Base-by-base conservation (phyloP, 2,797 vertebrate genomes). In the Manis javanica region DNA sequence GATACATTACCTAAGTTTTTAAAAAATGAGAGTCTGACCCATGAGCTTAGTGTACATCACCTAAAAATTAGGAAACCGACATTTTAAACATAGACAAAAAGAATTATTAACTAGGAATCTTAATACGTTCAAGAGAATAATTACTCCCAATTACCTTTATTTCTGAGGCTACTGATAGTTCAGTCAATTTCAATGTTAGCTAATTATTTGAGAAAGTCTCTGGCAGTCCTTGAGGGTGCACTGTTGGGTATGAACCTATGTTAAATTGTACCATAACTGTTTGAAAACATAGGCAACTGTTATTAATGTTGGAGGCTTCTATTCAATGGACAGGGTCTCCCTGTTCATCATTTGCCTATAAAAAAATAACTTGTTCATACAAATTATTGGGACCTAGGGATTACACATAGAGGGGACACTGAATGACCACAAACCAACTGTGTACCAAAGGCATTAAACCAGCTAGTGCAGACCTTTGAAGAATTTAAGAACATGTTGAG, bases 361-460 rank as follows among this genome's bases (percentile, higher is more conserved):
- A 72, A 71, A 53, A 63, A 42, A 6, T 69, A 46, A 39, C 24
- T 18, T 26, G 2, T 55, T 37, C 46, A 1, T 3, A 31, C 10
- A 64, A 69, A 46, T 5, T 1, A 19, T 82, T 46, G 34, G 42
- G 4, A 46, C 16, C n/a, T 7, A 19, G 64, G 37, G 64, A 10
- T 12, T 9, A 42, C 1, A 2, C 15, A 18, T 16, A 11, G 0
- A 10, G 13, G 6, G 37, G 74, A 61, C 3, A 11, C 0, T 18
- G 46, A 42, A 18, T 4, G 53, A 26, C 63, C 19, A 0, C 55
- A 37, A 92, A 31, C 69, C 46, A 26, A 21, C 2, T 21, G 59
- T 3, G 3, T 24, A 14, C 10, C 12, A 29, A 51, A 42, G 51
- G 26, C 18, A 11, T 39, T 66, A n/a, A 23, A 2, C 8, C 71